Evolutionary conservation across 2,888 invertebrate genomes (phyloP).

Genomic region (Hemaris fuciformis): DNA sequence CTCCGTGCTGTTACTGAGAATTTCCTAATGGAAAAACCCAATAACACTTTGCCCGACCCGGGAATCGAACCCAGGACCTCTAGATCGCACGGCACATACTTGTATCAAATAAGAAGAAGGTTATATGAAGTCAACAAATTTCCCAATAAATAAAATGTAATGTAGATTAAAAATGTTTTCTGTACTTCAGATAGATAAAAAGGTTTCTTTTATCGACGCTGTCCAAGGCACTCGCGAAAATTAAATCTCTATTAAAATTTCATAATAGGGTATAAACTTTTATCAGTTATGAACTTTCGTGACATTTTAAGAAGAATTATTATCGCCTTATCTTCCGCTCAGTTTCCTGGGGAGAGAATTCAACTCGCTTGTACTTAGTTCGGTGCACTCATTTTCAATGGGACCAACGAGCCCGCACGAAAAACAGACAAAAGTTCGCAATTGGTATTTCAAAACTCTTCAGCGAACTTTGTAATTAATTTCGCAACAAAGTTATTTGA

Average conservation of each 20-base stretch:
- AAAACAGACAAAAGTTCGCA: constrained; percentile 22
- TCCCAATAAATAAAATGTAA: background rate
- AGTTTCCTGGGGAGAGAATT: constrained; percentile 60
- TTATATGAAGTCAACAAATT: no score
- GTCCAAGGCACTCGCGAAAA: constrained; percentile 63
- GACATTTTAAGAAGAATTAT: constrained; percentile 79
- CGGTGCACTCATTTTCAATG: constrained; percentile 68
- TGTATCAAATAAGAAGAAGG: no score
- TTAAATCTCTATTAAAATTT: constrained; percentile 79
- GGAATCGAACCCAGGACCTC: no score
- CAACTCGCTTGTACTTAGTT: constrained; percentile 56
- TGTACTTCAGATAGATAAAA: background rate
- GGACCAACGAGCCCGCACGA: constrained; percentile 14
- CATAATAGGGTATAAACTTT: constrained; percentile 75
- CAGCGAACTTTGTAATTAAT: constrained; percentile 24
- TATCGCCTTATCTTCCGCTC: constrained; percentile 71
- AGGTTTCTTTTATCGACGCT: constrained; percentile 39
- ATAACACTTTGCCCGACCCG: no score
- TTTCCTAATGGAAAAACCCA: no score
- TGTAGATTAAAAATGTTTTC: background rate
- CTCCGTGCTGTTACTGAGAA: no score
- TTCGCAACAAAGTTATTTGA: constrained; percentile 29
- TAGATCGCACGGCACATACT: no score
- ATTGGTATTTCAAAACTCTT: constrained; percentile 26
- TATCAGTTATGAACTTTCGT: constrained; percentile 80